Evolutionary conservation across 2,888 invertebrate species (phyloP).

Genomic region (Folsomia candida): DNA sequence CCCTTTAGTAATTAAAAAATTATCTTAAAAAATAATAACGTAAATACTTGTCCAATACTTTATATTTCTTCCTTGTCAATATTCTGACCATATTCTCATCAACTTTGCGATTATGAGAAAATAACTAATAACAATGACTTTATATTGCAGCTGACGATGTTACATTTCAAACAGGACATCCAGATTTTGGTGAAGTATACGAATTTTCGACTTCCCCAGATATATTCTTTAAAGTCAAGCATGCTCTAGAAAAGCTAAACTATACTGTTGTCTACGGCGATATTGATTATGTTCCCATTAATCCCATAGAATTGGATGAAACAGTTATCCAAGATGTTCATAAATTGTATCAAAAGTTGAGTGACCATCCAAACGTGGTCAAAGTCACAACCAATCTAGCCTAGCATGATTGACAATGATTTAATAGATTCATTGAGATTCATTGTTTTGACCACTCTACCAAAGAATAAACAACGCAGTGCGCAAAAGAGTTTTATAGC

Average conservation of each 20-base stretch:
- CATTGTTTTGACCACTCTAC: too few relatives aligned
- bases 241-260: slow-evolving; percentile 56
- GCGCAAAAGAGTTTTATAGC: too few relatives aligned
- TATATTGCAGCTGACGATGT: slow-evolving; percentile 72
- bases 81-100: too few relatives aligned
- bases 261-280: slow-evolving; percentile 58
- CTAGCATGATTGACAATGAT: too few relatives aligned
- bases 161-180: slow-evolving; percentile 54
- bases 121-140: too few relatives aligned
- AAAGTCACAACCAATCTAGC: slow-evolving; percentile 62
- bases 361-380: slow-evolving; percentile 61
- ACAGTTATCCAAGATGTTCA: slow-evolving; percentile 57
- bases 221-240: slow-evolving; percentile 56
- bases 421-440: too few relatives aligned
- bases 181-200: slow-evolving; percentile 54
- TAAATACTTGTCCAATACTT: too few relatives aligned
- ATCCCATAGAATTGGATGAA: slow-evolving; percentile 57
- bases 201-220: slow-evolving; percentile 63
- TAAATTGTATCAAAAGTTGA: slow-evolving; percentile 59
- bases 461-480: too few relatives aligned
- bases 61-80: too few relatives aligned
- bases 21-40: too few relatives aligned
- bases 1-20: too few relatives aligned
- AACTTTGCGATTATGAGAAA: too few relatives aligned
- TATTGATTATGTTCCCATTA: slow-evolving; percentile 58